Evolutionary conservation across 92 coral and sea anemone genomes (phyloP).

Genomic region (Siderastrea radians): DNA sequence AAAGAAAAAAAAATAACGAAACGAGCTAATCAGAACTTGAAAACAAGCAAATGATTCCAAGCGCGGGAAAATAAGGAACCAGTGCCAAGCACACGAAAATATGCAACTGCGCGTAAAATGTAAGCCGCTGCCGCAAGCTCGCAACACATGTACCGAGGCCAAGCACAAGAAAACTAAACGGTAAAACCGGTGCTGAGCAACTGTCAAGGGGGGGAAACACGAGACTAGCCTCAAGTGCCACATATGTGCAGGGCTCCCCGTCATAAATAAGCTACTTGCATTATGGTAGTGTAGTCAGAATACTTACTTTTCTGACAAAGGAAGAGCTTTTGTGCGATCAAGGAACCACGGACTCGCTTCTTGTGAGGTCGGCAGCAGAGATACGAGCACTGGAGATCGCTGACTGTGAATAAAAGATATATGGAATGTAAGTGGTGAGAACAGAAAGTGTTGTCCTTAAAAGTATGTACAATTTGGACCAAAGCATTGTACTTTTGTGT

Average conservation of each 20-base stretch:
- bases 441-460: background rate
- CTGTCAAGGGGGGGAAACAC: no score
- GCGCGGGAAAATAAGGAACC: background rate
- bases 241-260: background rate
- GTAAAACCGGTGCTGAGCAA: no score
- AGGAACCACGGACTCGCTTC: constrained; percentile 92
- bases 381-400: constrained; percentile 94
- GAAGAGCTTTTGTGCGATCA: constrained; percentile 93
- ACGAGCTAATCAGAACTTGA: background rate
- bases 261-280: no score
- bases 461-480: background rate
- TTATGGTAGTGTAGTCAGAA: background rate
- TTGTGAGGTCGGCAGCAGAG: constrained; percentile 94
- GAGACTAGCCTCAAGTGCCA: no score
- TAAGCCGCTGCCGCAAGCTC: no score
- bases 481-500: no score
- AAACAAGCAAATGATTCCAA: background rate
- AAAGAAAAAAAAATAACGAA: no score
- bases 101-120: no score
- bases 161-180: no score
- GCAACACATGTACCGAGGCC: no score
- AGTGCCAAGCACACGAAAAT: background rate
- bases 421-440: background rate
- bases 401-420: constrained; percentile 65
- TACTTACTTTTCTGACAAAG: constrained; percentile 89